Conservation (phyloP, 2,113 vertebrate species). For the Phylloscopus trochiloides region DNA sequence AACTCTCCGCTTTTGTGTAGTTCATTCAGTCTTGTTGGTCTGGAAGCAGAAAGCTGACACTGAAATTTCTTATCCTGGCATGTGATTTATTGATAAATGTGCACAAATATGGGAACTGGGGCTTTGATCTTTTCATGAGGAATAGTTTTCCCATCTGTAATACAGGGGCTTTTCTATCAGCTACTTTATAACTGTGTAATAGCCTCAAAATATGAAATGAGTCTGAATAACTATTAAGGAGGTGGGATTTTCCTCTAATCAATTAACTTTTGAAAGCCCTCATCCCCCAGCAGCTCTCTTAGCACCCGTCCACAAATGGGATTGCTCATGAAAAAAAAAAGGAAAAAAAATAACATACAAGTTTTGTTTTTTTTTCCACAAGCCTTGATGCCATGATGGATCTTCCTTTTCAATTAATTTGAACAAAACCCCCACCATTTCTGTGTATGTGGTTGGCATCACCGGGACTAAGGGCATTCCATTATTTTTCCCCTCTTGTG, state of each 20-base stretch:
- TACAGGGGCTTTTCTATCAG: conserved; percentile 24
- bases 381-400: not conserved
- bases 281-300: not conserved
- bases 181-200: conserved; percentile 41
- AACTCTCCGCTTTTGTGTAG: not conserved
- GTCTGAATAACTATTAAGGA: conserved; percentile 15
- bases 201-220: conserved; percentile 37
- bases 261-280: conserved; percentile 55
- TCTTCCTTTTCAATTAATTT: conserved; percentile 13
- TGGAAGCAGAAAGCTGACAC: not conserved
- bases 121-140: conserved; percentile 54
- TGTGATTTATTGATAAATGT: conserved; percentile 45
- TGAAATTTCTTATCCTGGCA: not conserved
- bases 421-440: not conserved
- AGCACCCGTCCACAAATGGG: not conserved
- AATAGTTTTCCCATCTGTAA: conserved; percentile 50
- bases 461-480: not conserved
- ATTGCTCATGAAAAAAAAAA: not conserved
- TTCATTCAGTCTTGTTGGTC: not conserved
- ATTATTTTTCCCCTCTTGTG: not conserved
- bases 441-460: not conserved
- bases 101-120: not conserved
- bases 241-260: conserved; percentile 64
- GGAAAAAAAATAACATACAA: too few relatives aligned
- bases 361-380: not conserved